Evolutionary conservation across 2,113 vertebrate species (phyloP).

Genomic region (Melanerpes aurifrons): DNA sequence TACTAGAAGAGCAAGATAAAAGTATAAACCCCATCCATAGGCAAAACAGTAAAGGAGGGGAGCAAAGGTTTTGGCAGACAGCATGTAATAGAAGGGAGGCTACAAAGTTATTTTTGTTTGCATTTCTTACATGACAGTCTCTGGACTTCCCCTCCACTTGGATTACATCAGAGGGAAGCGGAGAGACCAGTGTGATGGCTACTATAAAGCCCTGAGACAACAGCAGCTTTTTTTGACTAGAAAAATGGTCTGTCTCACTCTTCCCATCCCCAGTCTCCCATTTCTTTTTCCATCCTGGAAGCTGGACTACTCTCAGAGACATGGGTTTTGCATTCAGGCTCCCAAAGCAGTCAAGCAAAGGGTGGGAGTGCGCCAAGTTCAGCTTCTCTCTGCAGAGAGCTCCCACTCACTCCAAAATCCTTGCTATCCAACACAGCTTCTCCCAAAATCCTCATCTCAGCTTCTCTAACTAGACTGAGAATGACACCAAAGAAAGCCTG

Average conservation of each 20-base stretch:
- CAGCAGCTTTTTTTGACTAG: not conserved
- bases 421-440: not conserved
- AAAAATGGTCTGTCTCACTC: not conserved
- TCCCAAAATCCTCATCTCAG: not conserved
- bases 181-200: conserved; percentile 12
- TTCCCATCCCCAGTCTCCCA: not conserved
- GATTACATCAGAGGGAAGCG: conserved; percentile 39
- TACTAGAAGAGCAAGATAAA: conserved; percentile 58
- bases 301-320: not conserved
- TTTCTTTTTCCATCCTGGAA: not conserved
- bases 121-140: conserved; percentile 49
- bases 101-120: conserved; percentile 61
- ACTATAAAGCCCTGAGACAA: not conserved
- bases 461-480: not conserved
- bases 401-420: not conserved
- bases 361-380: not conserved
- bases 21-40: conserved; percentile 35
- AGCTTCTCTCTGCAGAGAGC: not conserved
- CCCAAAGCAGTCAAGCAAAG: not conserved
- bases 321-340: not conserved
- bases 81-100: conserved; percentile 46
- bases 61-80: conserved; percentile 8
- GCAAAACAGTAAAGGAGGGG: conserved; percentile 51
- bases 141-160: conserved; percentile 57
- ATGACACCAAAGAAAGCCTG: not conserved